phyloP scores from a whole-genome alignment of 2,113 vertebrate species.

The Limnothrissa miodon region DNA sequence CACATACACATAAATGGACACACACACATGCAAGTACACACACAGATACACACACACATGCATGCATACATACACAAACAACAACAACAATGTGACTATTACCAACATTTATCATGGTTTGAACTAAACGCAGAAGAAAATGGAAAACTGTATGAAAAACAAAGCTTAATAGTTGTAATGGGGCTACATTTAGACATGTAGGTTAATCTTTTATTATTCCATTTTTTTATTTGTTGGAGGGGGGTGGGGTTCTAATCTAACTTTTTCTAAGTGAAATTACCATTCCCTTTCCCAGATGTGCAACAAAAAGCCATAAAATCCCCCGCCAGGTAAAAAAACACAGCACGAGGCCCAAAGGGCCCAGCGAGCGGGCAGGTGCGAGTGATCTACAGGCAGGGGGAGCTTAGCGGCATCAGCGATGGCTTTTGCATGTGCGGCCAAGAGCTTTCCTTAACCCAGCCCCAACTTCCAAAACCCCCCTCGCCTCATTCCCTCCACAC shows the following conservation, averaged over 20 bases:
- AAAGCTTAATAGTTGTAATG: not conserved
- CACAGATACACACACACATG: not conserved
- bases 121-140: not conserved
- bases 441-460: slow-evolving; percentile 51
- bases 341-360: not conserved
- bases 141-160: not conserved
- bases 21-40: not conserved
- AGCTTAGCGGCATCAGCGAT: slow-evolving; percentile 48
- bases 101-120: not conserved
- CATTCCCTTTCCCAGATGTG: slow-evolving; percentile 18
- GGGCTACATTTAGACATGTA: not conserved
- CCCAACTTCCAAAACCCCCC: slow-evolving; percentile 14
- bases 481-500: slow-evolving; percentile 20
- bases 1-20: not conserved
- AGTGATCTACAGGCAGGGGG: not conserved
- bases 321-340: slow-evolving; percentile 27
- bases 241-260: not conserved
- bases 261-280: slow-evolving; percentile 31
- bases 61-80: not conserved
- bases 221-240: not conserved
- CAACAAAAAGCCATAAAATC: slow-evolving; percentile 35
- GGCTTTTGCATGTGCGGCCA: slow-evolving; percentile 65
- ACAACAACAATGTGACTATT: slow-evolving; percentile 10
- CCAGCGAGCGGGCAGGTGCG: not conserved
- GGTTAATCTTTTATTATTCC: slow-evolving; percentile 1